Conservation (phyloP, 2,888 invertebrate species). For the Platycheirus albimanus region DNA sequence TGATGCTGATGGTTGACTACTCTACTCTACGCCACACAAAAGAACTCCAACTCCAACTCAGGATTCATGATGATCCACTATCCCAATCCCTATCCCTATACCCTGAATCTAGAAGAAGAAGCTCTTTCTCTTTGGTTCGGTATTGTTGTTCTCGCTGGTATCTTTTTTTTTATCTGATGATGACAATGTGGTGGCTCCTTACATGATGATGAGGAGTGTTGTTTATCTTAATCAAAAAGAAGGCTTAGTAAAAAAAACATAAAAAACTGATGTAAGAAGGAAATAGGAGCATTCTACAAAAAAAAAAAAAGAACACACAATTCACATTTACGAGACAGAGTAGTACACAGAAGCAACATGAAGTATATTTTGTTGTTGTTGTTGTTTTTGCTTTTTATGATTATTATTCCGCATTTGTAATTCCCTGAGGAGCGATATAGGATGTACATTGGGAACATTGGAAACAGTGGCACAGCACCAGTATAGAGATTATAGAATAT, state of each 20-base stretch:
- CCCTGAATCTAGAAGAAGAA: conserved; percentile 1
- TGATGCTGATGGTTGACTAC: conserved; percentile 5
- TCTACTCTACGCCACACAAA: not conserved
- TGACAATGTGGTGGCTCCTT: conserved; percentile 21
- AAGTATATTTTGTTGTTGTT: conserved; percentile 20
- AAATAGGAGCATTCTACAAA: conserved; percentile 8
- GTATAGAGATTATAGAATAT: conserved; percentile 35
- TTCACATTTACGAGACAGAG: too few relatives aligned
- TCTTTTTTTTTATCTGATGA: conserved; percentile 25
- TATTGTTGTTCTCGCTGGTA: not conserved
- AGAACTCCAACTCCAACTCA: conserved; percentile 7
- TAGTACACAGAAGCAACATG: conserved; percentile 6
- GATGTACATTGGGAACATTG: conserved; percentile 4
- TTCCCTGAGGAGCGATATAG: conserved; percentile 28
- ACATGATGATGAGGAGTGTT: conserved; percentile 17
- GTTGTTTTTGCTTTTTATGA: conserved; percentile 10
- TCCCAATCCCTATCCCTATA: too few relatives aligned
- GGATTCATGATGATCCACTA: conserved; percentile 40
- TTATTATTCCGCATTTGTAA: conserved; percentile 23
- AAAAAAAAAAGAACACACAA: conserved; percentile 13
- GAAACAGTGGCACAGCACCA: conserved; percentile 5
- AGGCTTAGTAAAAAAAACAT: conserved; percentile 5
- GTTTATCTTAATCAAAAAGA: conserved; percentile 58
- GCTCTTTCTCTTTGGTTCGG: not conserved
- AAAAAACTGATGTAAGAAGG: conserved; percentile 33